Base-by-base conservation (phyloP, 2,797 vertebrate genomes). In the Rachycentron canadum region DNA sequence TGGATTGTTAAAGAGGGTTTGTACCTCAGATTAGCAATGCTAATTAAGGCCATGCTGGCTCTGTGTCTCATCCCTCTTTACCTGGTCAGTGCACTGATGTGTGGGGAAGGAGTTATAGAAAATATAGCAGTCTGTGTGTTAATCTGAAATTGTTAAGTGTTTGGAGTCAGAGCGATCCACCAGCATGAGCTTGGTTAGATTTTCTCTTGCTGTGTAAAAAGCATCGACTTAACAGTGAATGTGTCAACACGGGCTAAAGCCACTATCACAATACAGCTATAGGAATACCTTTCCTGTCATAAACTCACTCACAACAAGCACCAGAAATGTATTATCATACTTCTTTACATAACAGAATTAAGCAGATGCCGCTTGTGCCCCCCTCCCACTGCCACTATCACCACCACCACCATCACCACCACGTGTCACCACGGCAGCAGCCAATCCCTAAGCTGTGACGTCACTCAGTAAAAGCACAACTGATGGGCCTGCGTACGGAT, bases 381-480 rank as follows among this genome's bases (percentile, higher is more conserved):
- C 50, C 1, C 28, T 50, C 9, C 6, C 36, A 7, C 43, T 32
- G 32, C 32, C 32, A 3, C 68, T n/a, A n/a, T n/a, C 57, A 65
- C 53, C 49, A 23, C 50, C 17, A 38, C 32, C 57, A 43, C 60
- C 57, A 26, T 26, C 40, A 8, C 16, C 56, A 43, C 30, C 72
- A 84, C 79, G 83, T 88, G 92, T 91, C 86, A 60, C 83, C n/a
- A 43, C 47, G 12, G 17, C 73, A 14, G 62, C 82, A 83, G 86
- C 95, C 95, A 94, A 93, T 95, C 89, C 65, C 61, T 26, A 63
- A 23, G 45, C 73, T 45, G 88, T 92, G 93, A 95, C 91, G 88
- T 95, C 94, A 95, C 90, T 86, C 69, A 13, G 91, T 94, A 95
- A 95, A 95, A 94, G 93, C 93, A 95, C 92, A 94, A 92, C 90